Conservation (phyloP, 2,888 invertebrate species). For the Amblyjoppa fuscipennis region DNA sequence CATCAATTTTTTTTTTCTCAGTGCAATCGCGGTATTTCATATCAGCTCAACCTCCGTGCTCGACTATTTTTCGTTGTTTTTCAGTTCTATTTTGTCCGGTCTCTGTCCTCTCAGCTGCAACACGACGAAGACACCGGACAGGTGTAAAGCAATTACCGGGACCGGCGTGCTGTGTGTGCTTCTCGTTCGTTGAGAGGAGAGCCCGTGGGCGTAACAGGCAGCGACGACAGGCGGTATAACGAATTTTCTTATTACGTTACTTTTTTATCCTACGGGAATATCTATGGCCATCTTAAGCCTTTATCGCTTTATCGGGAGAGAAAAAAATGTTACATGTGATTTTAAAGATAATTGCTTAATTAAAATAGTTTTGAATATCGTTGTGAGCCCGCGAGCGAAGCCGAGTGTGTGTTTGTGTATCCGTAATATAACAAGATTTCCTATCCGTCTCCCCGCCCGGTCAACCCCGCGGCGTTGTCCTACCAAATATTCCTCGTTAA, state of each 20-base stretch:
- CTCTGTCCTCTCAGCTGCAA: background rate
- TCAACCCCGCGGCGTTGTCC: conserved; percentile 39
- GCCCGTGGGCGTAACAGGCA: conserved; percentile 35
- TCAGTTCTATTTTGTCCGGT: background rate
- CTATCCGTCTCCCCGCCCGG: background rate
- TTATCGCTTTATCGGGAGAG: conserved; percentile 51
- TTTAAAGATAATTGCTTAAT: conserved; percentile 67
- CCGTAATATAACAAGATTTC: conserved; percentile 2
- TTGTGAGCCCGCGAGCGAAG: background rate
- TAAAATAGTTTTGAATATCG: conserved; percentile 66
- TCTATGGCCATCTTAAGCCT: conserved; percentile 13
- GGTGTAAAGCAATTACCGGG: conserved; percentile 61
- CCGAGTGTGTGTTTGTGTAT: background rate
- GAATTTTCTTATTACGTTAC: conserved; percentile 2
- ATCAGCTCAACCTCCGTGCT: background rate
- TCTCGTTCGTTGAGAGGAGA: conserved; percentile 16
- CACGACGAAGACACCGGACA: conserved; percentile 29
- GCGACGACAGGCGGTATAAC: conserved; percentile 10
- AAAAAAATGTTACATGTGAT: conserved; percentile 62
- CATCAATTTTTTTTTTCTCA: too few species aligned
- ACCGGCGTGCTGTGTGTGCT: conserved; percentile 24
- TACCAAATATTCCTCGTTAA: conserved; percentile 50
- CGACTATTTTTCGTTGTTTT: background rate
- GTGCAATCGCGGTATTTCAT: too few species aligned
- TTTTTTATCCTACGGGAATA: conserved; percentile 16